Evolutionary conservation across 2,113 vertebrate species (phyloP).

Genomic region (Ageneiosus marmoratus): DNA sequence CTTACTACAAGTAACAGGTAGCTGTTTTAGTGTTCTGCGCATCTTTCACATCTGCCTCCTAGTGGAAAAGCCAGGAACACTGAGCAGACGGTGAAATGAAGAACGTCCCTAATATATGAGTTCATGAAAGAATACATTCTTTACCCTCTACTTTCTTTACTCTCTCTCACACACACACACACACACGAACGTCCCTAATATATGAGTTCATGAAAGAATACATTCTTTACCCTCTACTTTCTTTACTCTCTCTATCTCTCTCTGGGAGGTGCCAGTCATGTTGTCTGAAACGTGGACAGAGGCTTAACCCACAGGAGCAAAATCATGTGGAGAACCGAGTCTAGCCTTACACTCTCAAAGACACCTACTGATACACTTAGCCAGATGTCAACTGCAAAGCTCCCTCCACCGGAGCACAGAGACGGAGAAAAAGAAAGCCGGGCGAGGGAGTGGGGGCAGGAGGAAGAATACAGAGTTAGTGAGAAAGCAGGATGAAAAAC

Average conservation of each 20-base stretch:
- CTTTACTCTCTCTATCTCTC: neutral
- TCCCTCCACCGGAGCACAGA: slow-evolving; percentile 69
- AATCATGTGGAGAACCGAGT: slow-evolving; percentile 66
- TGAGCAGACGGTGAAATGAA: slow-evolving; percentile 12
- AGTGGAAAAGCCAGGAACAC: slow-evolving; percentile 35
- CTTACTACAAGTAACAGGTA: neutral
- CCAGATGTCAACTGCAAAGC: slow-evolving; percentile 79
- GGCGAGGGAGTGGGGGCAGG: neutral
- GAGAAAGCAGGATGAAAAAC: neutral
- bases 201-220: slow-evolving; percentile 1
- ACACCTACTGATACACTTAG: slow-evolving; percentile 76
- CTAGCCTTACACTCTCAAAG: slow-evolving; percentile 72
- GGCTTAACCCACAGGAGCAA: slow-evolving; percentile 59
- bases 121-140: neutral
- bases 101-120: neutral
- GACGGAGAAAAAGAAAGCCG: neutral
- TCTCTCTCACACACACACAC: neutral
- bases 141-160: neutral
- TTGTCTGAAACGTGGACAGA: slow-evolving; percentile 49
- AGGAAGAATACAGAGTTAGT: neutral
- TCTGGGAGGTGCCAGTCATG: slow-evolving; percentile 58
- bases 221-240: neutral
- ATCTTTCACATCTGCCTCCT: slow-evolving; percentile 35
- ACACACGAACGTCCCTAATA: neutral
- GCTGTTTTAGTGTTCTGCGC: neutral